Base-by-base conservation (phyloP, 2,797 vertebrate genomes). In the Labeo calbasu region DNA sequence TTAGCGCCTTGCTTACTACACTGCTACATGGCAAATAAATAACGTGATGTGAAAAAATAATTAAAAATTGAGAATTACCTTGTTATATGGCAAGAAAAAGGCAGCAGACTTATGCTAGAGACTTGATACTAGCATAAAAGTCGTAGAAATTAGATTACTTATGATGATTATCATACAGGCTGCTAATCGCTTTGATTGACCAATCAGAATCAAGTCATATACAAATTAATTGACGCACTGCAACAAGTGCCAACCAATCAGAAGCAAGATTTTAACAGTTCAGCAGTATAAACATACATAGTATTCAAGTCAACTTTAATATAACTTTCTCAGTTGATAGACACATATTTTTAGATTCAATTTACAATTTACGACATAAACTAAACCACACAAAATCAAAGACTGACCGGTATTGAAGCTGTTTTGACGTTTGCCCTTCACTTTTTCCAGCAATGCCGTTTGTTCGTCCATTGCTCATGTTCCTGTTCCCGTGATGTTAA, bases 161-260 rank as follows among this genome's bases (percentile, higher is more conserved):
- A 2, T 43, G n/a, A 77, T 11, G 14, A 4, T 43, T 69, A 21
- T 32, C 7, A 46, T 46, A 46, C 43, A n/a, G 19, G 17, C 66
- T 13, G 10, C 3, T 14, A 19, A 75, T 32, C 17, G 5, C 14
- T 5, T 50, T 17, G 10, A 36, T 17, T 36, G 21, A 59, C 53
- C 73, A 77, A 77, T 59, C 53, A 23, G 32, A 76, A 55, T 55
- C 17, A 40, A 75, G 72, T 21, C 36, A 15, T 28, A 46, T 25
- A 15, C 25, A 53, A 53, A 40, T 8, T 2, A 14, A 55, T 14
- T 28, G 19, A 55, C 3, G 2, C 25, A n/a, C 8, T 36, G 50
- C 50, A 21, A 36, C 17, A 36, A 32, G 50, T 36, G 19, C 0
- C 72, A 76, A 57, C 12, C 51, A 23, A 36, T n/a, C 6, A 57